These are phyloP conservation scores for Dicentrarchus labrax DNA, from an alignment of 2,113 vertebrate genomes.

Conservation along the genomic window DNA sequence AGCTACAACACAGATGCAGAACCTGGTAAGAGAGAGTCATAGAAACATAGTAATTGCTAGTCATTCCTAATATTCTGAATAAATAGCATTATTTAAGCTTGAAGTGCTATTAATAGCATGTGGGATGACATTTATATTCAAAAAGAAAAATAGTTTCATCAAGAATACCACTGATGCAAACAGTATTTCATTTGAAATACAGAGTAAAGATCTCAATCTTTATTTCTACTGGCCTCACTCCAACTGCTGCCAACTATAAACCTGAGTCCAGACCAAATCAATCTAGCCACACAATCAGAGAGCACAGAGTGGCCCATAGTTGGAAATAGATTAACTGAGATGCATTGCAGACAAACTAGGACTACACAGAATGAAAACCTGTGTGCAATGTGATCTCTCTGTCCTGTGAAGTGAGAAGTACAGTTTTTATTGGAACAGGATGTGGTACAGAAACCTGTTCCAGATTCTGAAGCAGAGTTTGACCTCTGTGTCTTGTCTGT, in stretches of 20 bases:
- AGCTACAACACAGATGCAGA: background rate
- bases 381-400: background rate
- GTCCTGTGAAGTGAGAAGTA: background rate
- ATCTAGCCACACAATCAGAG: conserved; percentile 38
- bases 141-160: conserved; percentile 1
- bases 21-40: conserved; percentile 10
- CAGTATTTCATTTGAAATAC: background rate
- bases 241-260: conserved; percentile 5
- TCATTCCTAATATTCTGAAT: background rate
- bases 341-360: conserved; percentile 4
- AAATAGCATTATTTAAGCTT: background rate
- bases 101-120: background rate
- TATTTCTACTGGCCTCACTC: conserved; percentile 23
- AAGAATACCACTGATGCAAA: background rate
- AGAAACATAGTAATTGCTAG: conserved; percentile 3
- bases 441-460: background rate
- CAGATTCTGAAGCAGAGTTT: conserved; percentile 5
- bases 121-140: background rate
- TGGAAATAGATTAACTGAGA: conserved; percentile 45
- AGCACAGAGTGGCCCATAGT: conserved; percentile 36
- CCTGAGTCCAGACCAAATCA: conserved; percentile 22
- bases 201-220: conserved; percentile 18
- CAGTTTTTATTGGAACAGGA: background rate
- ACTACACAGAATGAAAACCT: background rate
- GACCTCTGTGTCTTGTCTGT: conserved; percentile 7